Evolutionary conservation across 1,140 invertebrate species (phyloP).

Genomic region (Drosophila azteca): DNA sequence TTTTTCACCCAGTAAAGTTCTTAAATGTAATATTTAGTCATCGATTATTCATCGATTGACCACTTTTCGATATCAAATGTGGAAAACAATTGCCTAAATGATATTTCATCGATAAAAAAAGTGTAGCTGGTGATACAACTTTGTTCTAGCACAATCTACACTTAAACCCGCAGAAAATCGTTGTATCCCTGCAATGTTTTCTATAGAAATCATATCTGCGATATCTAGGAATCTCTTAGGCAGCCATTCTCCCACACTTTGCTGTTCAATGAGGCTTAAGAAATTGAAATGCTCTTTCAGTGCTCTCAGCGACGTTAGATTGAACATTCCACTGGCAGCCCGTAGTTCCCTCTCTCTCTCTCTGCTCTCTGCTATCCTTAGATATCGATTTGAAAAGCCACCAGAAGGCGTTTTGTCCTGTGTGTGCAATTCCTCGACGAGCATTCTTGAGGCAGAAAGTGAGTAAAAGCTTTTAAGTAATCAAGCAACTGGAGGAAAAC

Average conservation of each 20-base stretch:
- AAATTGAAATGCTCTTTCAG: neutral
- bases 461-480: slow-evolving; percentile 60
- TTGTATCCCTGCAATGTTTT: too few relatives aligned
- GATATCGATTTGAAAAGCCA: slow-evolving; percentile 50
- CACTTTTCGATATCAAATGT: too few relatives aligned
- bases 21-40: too few relatives aligned
- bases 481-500: slow-evolving; percentile 51
- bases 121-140: too few relatives aligned
- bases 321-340: neutral
- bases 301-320: neutral
- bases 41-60: too few relatives aligned
- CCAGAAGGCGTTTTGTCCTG: slow-evolving; percentile 28
- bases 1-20: too few relatives aligned
- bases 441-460: too few relatives aligned
- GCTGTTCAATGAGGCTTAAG: slow-evolving; percentile 10
- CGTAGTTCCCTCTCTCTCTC: neutral
- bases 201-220: neutral
- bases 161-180: too few relatives aligned
- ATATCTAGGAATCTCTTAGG: neutral
- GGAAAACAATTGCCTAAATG: too few relatives aligned
- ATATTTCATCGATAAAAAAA: too few relatives aligned
- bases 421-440: neutral
- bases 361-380: neutral
- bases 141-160: too few relatives aligned
- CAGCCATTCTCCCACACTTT: neutral